Conservation (phyloP, 2,113 vertebrate species). For the Triplophysa rosa region DNA sequence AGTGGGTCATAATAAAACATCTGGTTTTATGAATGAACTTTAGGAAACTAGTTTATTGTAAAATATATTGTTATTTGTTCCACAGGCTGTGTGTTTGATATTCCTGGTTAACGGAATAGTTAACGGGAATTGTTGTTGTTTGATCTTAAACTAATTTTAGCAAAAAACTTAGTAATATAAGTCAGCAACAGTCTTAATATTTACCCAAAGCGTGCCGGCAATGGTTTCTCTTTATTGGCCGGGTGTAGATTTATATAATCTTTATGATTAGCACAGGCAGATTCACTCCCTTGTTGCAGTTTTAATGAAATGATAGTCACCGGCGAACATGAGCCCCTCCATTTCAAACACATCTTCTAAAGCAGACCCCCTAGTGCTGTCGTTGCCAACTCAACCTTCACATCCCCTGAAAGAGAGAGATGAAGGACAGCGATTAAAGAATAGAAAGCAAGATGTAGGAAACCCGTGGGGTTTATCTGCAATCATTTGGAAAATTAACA, state of each 20-base stretch:
- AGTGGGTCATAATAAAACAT: too few relatives aligned
- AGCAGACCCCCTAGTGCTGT: constrained; percentile 53
- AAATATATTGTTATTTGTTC: too few relatives aligned
- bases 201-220: not conserved
- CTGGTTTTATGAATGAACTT: not conserved
- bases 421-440: constrained; percentile 29
- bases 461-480: not conserved
- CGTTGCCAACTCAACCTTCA: constrained; percentile 36
- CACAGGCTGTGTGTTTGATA: not conserved
- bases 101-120: not conserved
- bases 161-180: not conserved
- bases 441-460: not conserved
- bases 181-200: not conserved
- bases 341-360: constrained; percentile 61
- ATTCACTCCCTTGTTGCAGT: constrained; percentile 37
- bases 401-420: constrained; percentile 25
- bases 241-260: constrained; percentile 9
- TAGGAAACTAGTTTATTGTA: too few relatives aligned
- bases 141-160: not conserved
- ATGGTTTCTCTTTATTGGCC: constrained; percentile 34
- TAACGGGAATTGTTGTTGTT: not conserved
- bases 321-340: constrained; percentile 48
- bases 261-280: constrained; percentile 42
- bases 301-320: constrained; percentile 57
- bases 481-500: constrained; percentile 23